Conservation (phyloP, 1,140 invertebrate genomes). For the Gonioctena quinquepunctata region DNA sequence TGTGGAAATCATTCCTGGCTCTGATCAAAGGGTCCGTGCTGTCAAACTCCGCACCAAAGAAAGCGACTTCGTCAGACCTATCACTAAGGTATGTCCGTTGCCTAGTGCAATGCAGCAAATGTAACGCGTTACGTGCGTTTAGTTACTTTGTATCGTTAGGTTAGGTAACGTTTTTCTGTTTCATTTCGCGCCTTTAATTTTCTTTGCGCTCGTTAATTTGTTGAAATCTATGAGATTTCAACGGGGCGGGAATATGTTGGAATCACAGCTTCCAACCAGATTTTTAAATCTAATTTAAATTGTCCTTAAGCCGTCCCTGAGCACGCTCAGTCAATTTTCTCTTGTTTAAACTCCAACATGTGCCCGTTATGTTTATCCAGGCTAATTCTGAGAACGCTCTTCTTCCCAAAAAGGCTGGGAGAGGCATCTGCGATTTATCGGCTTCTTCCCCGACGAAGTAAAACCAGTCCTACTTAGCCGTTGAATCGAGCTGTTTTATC, state of each 20-base stretch:
- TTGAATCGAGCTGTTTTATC: no score
- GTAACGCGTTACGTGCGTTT: neutral
- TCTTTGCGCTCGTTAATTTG: neutral
- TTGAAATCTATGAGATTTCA: neutral
- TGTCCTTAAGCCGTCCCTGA: neutral
- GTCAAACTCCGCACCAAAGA: neutral
- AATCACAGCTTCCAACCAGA: neutral
- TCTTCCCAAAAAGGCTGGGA: no score
- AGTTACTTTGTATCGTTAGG: neutral
- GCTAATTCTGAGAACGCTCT: neutral
- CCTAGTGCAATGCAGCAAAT: neutral
- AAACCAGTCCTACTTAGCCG: no score
- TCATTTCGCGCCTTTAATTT: neutral
- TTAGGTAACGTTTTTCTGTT: neutral
- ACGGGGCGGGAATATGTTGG: neutral
- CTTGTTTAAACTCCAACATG: neutral
- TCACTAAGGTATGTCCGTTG: neutral
- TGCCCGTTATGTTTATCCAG: neutral
- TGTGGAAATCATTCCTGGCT: slow-evolving; percentile 7
- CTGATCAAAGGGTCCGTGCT: slow-evolving; percentile 7
- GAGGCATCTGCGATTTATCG: no score
- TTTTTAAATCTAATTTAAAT: neutral
- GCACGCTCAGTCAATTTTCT: neutral
- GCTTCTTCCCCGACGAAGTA: no score
- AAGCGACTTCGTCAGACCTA: neutral